These are phyloP conservation scores for Ichneumoninae sp. DNA, from an alignment of 2,888 invertebrate genomes.

Conservation along the genomic window DNA sequence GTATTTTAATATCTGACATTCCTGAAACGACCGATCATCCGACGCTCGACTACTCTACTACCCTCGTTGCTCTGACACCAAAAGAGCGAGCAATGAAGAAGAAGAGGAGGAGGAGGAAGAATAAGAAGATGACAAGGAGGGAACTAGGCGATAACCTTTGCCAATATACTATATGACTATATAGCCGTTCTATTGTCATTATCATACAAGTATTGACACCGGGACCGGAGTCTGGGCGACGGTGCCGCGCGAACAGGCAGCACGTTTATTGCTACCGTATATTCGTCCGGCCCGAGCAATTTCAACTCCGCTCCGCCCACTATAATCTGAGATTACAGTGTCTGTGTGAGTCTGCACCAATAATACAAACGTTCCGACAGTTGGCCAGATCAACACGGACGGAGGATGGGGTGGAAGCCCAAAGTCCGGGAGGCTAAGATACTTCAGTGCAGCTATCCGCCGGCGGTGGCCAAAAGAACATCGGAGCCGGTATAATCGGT, in stretches of 20 bases:
- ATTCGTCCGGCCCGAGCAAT: constrained; percentile 12
- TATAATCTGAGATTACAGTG: neutral
- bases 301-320: neutral
- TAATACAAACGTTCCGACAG: constrained; percentile 12
- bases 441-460: neutral
- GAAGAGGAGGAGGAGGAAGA: neutral
- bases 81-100: constrained; percentile 23
- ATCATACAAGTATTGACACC: constrained; percentile 34
- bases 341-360: neutral
- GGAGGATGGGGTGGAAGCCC: neutral
- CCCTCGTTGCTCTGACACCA: constrained; percentile 36
- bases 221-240: constrained; percentile 14
- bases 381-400: constrained; percentile 3
- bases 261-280: neutral
- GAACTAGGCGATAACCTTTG: constrained; percentile 32
- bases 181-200: constrained; percentile 9
- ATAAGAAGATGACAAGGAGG: constrained; percentile 6
- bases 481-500: constrained; percentile 4
- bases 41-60: constrained; percentile 68
- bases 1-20: constrained; percentile 84
- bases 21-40: constrained; percentile 81
- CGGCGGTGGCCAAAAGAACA: neutral
- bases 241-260: constrained; percentile 2
- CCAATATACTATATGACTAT: constrained; percentile 44
- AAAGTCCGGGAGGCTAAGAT: neutral